These are phyloP conservation scores for Myiozetetes cayanensis DNA, from an alignment of 2,113 vertebrate species.

Conservation along the genomic window DNA sequence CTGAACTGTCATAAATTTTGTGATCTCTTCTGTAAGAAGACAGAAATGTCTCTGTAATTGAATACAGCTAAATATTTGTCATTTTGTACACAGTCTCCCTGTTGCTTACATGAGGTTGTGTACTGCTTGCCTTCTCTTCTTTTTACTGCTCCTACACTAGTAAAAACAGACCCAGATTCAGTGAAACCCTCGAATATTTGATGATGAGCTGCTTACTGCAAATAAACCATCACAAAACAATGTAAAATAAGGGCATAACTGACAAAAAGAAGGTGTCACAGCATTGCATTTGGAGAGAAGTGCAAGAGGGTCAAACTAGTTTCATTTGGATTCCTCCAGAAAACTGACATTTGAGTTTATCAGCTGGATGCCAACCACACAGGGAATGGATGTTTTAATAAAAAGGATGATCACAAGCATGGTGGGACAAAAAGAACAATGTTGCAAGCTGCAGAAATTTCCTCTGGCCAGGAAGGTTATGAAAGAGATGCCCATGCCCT, in stretches of 20 bases:
- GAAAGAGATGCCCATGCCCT: neutral
- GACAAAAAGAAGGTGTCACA: neutral
- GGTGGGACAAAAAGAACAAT: neutral
- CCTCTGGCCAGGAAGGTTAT: neutral
- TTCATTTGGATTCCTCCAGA: neutral
- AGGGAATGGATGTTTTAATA: neutral
- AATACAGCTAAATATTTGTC: neutral
- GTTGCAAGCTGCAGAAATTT: neutral
- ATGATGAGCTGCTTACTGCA: neutral
- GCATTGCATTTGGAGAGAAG: neutral
- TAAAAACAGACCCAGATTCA: neutral
- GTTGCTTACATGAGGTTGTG: neutral
- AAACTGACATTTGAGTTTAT: neutral
- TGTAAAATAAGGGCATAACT: neutral
- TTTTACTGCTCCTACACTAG: neutral
- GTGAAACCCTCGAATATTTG: neutral
- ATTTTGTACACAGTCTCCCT: neutral
- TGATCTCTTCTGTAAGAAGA: neutral
- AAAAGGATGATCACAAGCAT: neutral
- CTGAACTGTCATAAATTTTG: neutral
- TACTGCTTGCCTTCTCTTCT: neutral
- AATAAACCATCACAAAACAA: neutral
- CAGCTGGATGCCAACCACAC: neutral
- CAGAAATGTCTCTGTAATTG: neutral
- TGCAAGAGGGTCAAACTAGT: neutral